Base-by-base conservation (phyloP, 2,888 invertebrate species). In the Orthosia gothica region DNA sequence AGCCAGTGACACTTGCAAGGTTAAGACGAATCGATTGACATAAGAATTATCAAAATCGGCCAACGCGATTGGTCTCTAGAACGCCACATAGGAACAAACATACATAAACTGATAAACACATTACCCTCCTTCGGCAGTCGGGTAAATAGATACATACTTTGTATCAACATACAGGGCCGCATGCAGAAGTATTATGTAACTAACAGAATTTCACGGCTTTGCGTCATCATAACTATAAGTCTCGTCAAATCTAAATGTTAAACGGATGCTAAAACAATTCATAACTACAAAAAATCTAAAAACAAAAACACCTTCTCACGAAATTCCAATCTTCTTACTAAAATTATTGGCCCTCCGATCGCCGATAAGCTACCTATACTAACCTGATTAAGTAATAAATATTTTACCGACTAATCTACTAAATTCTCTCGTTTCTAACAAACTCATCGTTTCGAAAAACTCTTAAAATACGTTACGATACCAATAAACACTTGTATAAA, bases 401-500 rank as follows among this genome's bases (percentile, higher is more conserved):
- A 87, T 85, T 75, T 71, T 76, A 81, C 65, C 52, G 58, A 65
- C 78, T 73, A 70, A 87, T 82, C 78, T 85, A 87, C 77, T 61
- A 75, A 87, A 85, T 58, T 67, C 71, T 76, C 82, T 40, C 68
- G 63, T 78, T 80, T 49, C 76, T 78, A 86, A 82, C 82, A 80
- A 82, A 82, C 76, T 78, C 79, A 78, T 88, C 82, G 81, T 74
- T 49, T 66, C 70, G 40, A 63, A 67, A 74, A 78, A 76, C 79
- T 59, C 69, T n/a, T 74, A 66, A 80, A 87, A 85, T 74, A 77
- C 79, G 78, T 82, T 77, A 85, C 82, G 79, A 81, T 61, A 66
- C 64, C 81, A 81, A 91, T 91, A 90, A 92, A 91, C 89, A 88
- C 81, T 18, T 85, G 74, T 86, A 90, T 92, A 92, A 93, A 92